phyloP scores from a whole-genome alignment of 2,888 invertebrate genomes.

The Muscina levida region DNA sequence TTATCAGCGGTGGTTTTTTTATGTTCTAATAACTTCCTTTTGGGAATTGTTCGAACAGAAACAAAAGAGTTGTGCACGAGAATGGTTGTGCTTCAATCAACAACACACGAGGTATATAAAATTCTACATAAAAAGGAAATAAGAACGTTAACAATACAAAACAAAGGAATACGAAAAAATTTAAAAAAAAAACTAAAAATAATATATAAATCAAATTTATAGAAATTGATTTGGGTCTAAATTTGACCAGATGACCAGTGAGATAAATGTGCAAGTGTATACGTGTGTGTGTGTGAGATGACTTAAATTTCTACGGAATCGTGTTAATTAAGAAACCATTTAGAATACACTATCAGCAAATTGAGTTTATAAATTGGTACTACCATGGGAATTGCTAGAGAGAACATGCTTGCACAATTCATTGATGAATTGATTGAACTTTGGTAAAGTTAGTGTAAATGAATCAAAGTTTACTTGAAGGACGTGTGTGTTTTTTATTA shows the following conservation, averaged over 20 bases:
- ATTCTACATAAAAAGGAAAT: constrained; percentile 48
- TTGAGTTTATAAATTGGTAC: too few relatives aligned
- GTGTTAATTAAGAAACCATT: constrained; percentile 37
- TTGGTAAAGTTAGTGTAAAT: too few relatives aligned
- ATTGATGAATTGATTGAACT: too few relatives aligned
- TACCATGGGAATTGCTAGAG: background rate
- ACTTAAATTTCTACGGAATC: constrained; percentile 20
- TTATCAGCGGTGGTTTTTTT: constrained; percentile 35
- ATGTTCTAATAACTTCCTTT: constrained; percentile 58
- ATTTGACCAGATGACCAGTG: background rate
- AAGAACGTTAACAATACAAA: constrained; percentile 3
- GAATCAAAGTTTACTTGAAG: too few relatives aligned
- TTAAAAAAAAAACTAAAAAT: background rate
- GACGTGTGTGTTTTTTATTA: too few relatives aligned
- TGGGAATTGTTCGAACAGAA: constrained; percentile 55
- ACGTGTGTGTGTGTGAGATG: constrained; percentile 8
- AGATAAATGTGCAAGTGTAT: background rate
- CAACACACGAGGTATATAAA: constrained; percentile 65
- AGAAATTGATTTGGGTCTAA: constrained; percentile 50
- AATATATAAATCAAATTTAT: constrained; percentile 50
- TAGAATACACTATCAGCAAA: background rate
- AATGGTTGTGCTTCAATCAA: constrained; percentile 59
- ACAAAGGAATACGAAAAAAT: background rate
- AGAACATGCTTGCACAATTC: too few relatives aligned
- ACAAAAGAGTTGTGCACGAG: constrained; percentile 65